These are phyloP conservation scores for Ahaetulla prasina DNA, from an alignment of 2,113 vertebrate genomes.

Conservation along the genomic window DNA sequence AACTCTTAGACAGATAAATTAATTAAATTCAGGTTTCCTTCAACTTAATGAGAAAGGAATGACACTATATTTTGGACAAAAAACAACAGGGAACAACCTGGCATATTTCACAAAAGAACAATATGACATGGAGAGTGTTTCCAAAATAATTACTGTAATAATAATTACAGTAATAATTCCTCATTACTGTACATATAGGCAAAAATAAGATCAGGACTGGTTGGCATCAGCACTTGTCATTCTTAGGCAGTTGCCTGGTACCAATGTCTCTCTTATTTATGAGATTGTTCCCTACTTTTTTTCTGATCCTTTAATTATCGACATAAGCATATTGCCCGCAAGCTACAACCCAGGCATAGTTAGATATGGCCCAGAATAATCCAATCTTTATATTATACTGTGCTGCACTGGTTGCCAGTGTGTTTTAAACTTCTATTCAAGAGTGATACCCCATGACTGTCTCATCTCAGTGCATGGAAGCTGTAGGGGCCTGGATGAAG, in stretches of 20 bases:
- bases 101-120: not conserved
- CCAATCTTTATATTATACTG: not conserved
- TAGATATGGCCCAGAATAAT: not conserved
- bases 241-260: not conserved
- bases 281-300: not conserved
- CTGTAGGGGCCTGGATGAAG: not conserved
- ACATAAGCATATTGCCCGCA: not conserved
- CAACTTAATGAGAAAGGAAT: not conserved
- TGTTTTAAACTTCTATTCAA: not conserved
- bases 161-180: no score
- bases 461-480: not conserved
- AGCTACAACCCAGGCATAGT: not conserved
- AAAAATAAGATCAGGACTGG: not conserved
- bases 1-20: not conserved
- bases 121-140: not conserved
- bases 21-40: not conserved
- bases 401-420: not conserved
- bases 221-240: not conserved
- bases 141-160: no score
- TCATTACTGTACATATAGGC: not conserved
- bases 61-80: not conserved
- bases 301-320: not conserved
- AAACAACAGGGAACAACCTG: not conserved
- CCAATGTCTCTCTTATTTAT: not conserved
- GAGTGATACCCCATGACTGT: not conserved